Base-by-base conservation (phyloP, 2,797 vertebrate species). In the Poecilia wingei region DNA sequence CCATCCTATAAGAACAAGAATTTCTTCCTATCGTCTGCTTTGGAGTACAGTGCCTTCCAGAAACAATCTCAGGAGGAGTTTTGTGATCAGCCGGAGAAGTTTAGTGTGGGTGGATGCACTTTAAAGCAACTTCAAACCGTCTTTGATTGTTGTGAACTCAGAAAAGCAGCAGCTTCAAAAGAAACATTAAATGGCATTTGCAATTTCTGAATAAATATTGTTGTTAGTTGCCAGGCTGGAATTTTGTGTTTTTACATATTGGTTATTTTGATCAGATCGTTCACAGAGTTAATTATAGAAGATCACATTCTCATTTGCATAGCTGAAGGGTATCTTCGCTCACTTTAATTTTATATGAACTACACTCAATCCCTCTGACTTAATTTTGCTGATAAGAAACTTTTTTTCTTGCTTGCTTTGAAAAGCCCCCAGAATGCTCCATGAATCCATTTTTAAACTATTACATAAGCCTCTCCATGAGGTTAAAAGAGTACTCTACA, bases 41-140 rank as follows among this genome's bases (percentile, higher is more conserved):
- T 76, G 73, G 77, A 84, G 71, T 55, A 41, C 1, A 6, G n/a
- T 66, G 76, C 86, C 90, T 92, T 87, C 82, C 82, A 91, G 89
- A 91, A 88, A 90, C 66, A 87, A 87, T 79, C 83, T 92, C 71
- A 86, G 84, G 70, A 83, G 83, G 72, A 84, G 83, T 81, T 72
- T 77, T 84, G 69, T 88, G 83, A 89, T 87, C 84, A 79, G 33
- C 79, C 77, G 47, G 64, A 82, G 90, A 85, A 78, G 74, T 83
- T 90, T 25, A 41, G 69, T 84, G 81, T 83, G 86, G 81, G 81
- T 85, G 31, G 55, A 72, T 79, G 73, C 73, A 76, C 91, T 92
- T 90, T 84, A 91, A 87, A 92, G 87, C 90, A 76, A 85, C 92
- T 87, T 86, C 83, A 75, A 83, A 84, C 75, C 87, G 80, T 79